Percentiles rank a stretch among this genome's conserved stretches.
These are phyloP conservation scores for Microvelia longipes DNA, from an alignment of 1,140 invertebrate species.

Conservation along the genomic window DNA sequence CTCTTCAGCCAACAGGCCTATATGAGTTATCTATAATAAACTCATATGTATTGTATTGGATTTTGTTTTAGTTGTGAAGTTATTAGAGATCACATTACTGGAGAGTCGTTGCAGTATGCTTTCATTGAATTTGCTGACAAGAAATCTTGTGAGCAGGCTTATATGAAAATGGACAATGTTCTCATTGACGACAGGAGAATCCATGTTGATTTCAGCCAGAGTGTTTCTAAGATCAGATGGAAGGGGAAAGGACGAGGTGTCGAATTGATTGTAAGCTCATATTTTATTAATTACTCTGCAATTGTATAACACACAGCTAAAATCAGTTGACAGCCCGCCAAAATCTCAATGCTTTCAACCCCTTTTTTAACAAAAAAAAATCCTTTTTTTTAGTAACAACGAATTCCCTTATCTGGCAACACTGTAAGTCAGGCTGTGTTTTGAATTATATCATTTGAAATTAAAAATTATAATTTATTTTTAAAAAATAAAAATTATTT, in stretches of 20 bases:
- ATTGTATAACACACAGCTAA: neutral
- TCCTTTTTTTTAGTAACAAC: no score
- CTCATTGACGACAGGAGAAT: slow-evolving; percentile 96
- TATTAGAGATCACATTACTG: slow-evolving; percentile 81
- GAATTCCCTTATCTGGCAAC: no score
- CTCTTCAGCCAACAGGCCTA: no score
- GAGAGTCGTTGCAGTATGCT: slow-evolving; percentile 94
- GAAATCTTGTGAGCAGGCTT: slow-evolving; percentile 92
- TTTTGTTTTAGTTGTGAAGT: slow-evolving; percentile 77
- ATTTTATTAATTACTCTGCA: neutral
- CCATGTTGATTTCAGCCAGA: slow-evolving; percentile 99
- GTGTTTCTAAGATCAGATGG: slow-evolving; percentile 84
- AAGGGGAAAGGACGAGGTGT: slow-evolving; percentile 64
- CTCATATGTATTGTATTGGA: no score
- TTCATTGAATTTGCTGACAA: slow-evolving; percentile 96
- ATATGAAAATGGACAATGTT: slow-evolving; percentile 99
- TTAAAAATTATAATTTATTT: neutral
- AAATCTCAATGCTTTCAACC: no score
- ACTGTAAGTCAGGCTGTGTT: no score
- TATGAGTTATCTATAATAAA: no score
- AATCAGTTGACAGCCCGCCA: no score
- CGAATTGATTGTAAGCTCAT: slow-evolving; percentile 29
- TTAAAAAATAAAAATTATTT: neutral
- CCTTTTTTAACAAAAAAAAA: no score
- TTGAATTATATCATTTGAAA: no score